Base-by-base conservation (phyloP, 2,113 vertebrate genomes). In the Oceanites oceanicus region DNA sequence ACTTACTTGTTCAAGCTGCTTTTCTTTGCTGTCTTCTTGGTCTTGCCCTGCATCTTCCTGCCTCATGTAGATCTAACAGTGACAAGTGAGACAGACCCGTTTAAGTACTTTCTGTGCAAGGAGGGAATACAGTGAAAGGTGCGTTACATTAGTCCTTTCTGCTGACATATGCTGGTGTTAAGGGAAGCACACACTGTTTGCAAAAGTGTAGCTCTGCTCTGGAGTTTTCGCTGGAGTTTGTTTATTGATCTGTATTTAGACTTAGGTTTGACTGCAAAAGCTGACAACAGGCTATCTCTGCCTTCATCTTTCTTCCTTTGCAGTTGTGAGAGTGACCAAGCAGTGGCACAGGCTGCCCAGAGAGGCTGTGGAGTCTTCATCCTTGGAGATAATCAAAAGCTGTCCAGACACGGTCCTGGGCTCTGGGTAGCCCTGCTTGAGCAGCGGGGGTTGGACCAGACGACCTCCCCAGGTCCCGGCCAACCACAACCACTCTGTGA, bases 251-350 rank as follows among this genome's bases (percentile, higher is more conserved):
- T 44, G 65, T 3, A 15, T 38, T 92, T 5, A 16, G 42, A 2
- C 19, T 38, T 2, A 0, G 42, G 18, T 34, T 47, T 0, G 0
- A 11, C 47, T 66, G n/a, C 47, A 34, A 22, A 67, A 68, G 47
- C 62, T 53, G 63, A 19, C 14, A 17, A 0, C 1, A 5, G 47
- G 19, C 2, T 4, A 0, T 9, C 9, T n/a, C 65, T 82, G 63
- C 49, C 49, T 50, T 72, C 63, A 8, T 26, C 49, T 4, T n/a
- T 16, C n/a, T 67, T 52, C 20, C 25, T 34, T 6, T 21, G 81
- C 66, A 34, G 59, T 3, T 62, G 25, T 5, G 52, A 44, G 45
- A n/a, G 52, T 21, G 10, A 4, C 7, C 0, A 2, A 10, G 53
- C 17, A 6, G 22, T 4, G 32, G 58, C 70, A 17, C 47, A 19